Percentiles rank a stretch among this genome's conserved stretches.
Conservation (phyloP, 2,888 invertebrate species). For the Oligia latruncula region DNA sequence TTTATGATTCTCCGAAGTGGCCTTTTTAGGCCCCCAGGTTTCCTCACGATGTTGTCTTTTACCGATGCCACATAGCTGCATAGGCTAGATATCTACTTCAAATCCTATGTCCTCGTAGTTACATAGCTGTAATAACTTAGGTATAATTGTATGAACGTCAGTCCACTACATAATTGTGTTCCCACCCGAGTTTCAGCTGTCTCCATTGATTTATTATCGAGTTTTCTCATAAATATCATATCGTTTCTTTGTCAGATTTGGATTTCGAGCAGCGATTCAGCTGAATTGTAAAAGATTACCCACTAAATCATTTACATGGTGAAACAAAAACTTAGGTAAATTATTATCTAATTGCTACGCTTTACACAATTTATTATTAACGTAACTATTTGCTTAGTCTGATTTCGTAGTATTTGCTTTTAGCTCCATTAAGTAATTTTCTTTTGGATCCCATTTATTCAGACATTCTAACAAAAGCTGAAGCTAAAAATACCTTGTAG, state of each 20-base stretch:
- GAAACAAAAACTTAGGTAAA: background rate
- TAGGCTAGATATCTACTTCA: background rate
- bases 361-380: slow-evolving; percentile 6
- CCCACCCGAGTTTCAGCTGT: background rate
- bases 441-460: slow-evolving; percentile 9
- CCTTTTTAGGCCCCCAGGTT: background rate
- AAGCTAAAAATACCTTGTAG: background rate
- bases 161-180: too few species aligned
- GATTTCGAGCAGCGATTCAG: background rate
- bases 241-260: background rate
- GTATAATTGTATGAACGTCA: background rate
- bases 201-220: slow-evolving; percentile 12
- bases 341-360: background rate
- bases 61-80: background rate
- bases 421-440: background rate
- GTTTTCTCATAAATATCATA: background rate
- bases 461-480: background rate
- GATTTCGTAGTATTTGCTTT: slow-evolving; percentile 11
- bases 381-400: slow-evolving; percentile 1
- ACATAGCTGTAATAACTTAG: background rate
- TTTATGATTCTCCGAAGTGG: too few species aligned
- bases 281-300: background rate
- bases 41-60: background rate
- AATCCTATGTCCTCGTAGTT: background rate
- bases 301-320: background rate